Evolutionary conservation across 37 sponge, comb jelly and placozoan genomes (phyloP).

Genomic region (Lycopodina hypogea): DNA sequence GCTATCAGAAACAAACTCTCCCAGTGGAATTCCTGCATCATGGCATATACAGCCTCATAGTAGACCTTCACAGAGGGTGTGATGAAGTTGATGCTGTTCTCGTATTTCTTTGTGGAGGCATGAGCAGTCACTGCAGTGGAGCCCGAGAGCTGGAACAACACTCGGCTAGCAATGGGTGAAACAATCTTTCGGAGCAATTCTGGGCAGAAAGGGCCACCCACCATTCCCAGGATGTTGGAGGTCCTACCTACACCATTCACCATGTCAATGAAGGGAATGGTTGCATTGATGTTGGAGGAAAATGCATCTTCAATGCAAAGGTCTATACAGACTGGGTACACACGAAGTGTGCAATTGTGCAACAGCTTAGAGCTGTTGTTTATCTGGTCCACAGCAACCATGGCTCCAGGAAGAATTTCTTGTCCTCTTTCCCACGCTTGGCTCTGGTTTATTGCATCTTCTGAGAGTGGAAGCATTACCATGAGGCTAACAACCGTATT

Average conservation of each 20-base stretch:
- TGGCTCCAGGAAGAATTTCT: constrained; percentile 35
- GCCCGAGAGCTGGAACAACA: constrained; percentile 18
- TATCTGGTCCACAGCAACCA: constrained; percentile 27
- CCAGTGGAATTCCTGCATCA: constrained; percentile 10
- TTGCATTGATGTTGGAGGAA: background rate
- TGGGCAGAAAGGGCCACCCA: constrained; percentile 18
- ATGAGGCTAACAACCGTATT: background rate
- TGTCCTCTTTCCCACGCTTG: constrained; percentile 40
- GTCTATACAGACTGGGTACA: background rate
- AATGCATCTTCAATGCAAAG: background rate
- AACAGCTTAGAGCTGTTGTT: constrained; percentile 19
- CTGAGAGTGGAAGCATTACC: background rate
- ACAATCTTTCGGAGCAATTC: background rate
- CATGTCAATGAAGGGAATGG: background rate
- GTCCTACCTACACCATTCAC: background rate
- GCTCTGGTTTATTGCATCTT: background rate
- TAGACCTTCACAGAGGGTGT: background rate
- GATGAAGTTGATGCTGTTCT: background rate
- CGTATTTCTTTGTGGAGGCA: too few relatives aligned
- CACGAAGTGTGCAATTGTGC: background rate
- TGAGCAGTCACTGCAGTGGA: background rate
- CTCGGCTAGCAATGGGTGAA: constrained; percentile 20
- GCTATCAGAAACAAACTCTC: background rate
- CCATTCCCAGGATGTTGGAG: constrained; percentile 12
- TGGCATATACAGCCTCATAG: background rate